Evolutionary conservation across 2,888 invertebrate species (phyloP).

Genomic region (Heliconius erato): DNA sequence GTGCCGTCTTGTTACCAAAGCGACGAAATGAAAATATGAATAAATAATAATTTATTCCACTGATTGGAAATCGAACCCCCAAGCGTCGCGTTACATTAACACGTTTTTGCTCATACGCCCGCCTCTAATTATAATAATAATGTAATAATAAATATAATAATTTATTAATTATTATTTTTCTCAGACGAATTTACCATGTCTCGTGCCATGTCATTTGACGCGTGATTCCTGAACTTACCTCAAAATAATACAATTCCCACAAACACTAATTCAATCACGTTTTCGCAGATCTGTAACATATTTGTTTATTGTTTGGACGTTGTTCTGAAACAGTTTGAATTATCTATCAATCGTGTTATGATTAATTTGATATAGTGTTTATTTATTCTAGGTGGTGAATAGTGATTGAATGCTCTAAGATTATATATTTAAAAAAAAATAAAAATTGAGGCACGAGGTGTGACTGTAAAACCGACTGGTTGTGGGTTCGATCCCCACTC

Average conservation of each 20-base stretch:
- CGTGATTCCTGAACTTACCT: background rate
- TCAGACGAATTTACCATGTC: background rate
- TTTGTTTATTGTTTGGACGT: conserved; percentile 38
- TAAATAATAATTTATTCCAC: too few species aligned
- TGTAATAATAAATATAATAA: too few species aligned
- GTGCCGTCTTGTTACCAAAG: too few species aligned
- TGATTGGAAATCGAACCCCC: too few species aligned
- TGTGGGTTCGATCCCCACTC: too few species aligned
- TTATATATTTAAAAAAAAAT: background rate
- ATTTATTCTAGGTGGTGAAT: background rate
- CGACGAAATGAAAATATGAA: too few species aligned
- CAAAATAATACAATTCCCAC: background rate
- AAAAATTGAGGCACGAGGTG: too few species aligned
- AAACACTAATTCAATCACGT: conserved; percentile 19
- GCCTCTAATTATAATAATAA: too few species aligned
- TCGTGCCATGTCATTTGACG: background rate
- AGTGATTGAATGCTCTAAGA: background rate
- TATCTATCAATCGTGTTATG: conserved; percentile 10
- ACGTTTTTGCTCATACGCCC: too few species aligned
- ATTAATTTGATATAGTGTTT: background rate
- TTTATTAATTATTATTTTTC: background rate
- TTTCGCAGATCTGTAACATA: conserved; percentile 24
- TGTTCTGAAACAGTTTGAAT: conserved; percentile 13
- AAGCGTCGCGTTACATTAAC: too few species aligned
- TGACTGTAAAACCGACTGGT: too few species aligned